These are phyloP conservation scores for Brachyptera risi DNA, from an alignment of 2,888 invertebrate species.

Conservation along the genomic window DNA sequence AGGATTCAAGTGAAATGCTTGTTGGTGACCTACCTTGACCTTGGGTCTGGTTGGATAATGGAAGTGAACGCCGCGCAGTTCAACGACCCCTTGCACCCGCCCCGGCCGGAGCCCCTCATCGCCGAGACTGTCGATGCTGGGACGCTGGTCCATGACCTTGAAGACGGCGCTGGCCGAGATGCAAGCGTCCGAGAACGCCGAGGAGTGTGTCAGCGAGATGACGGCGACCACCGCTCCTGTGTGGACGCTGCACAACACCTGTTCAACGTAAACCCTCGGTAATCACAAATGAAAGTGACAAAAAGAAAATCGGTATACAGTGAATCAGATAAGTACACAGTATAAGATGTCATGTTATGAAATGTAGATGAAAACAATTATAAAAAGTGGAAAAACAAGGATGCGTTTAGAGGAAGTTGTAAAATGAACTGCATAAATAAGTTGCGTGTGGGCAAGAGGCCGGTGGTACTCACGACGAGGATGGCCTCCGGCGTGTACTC, in stretches of 20 bases:
- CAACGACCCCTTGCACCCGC: slow-evolving; percentile 58
- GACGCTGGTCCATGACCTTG: slow-evolving; percentile 65
- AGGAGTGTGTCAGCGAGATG: slow-evolving; percentile 68
- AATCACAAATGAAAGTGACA: too few species aligned
- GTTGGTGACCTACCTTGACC: slow-evolving; percentile 59
- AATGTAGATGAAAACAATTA: too few species aligned
- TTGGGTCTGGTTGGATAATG: slow-evolving; percentile 72
- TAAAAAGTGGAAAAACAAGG: too few species aligned
- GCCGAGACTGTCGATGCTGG: slow-evolving; percentile 66
- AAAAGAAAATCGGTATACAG: too few species aligned
- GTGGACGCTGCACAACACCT: slow-evolving; percentile 75
- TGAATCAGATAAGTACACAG: too few species aligned
- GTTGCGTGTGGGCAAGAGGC: too few species aligned
- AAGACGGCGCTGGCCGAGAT: slow-evolving; percentile 71
- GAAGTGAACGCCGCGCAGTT: slow-evolving; percentile 65
- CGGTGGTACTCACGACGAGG: slow-evolving; percentile 39
- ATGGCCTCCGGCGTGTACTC: slow-evolving; percentile 40
- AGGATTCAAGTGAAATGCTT: too few species aligned
- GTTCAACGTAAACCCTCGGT: too few species aligned
- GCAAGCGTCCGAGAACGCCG: slow-evolving; percentile 64
- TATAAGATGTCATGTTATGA: too few species aligned
- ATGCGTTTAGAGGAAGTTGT: too few species aligned
- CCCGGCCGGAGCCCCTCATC: slow-evolving; percentile 56
- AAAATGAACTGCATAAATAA: too few species aligned
- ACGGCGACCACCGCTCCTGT: slow-evolving; percentile 76